Evolutionary conservation across 92 coral and sea anemone genomes (phyloP), one percentile per base, ranked within the genome.

Genomic region (Phenganax stokvisi): DNA sequence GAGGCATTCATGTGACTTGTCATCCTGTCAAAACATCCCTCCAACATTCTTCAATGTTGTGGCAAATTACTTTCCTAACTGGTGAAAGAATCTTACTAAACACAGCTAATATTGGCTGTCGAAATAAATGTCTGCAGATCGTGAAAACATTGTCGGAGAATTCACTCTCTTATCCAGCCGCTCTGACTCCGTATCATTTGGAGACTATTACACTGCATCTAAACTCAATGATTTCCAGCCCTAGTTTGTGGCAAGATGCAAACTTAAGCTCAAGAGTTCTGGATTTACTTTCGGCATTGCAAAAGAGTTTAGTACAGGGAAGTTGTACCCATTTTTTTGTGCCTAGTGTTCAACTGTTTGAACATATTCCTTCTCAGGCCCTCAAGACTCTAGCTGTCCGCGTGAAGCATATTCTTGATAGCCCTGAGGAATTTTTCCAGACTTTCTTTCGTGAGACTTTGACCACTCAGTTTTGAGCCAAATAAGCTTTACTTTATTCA

Each of bases 91-190:
- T 63, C 1, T 15, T 78, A 12, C 73, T 78, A 7, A 44, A 78
- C 56, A 11, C 71, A 2, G 44, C 28, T 2, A 78, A 78, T 31
- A 78, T 67, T 10, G 82, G 82, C 12, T 78, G 82, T 64, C 72
- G 82, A 9, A 78, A 78, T 78, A 78, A 78, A 78, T 78, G 82
- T 15, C 52, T 78, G 47, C 82, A 78, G 12, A 62, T 78, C 29
- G 67, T 44, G 29, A 78, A 78, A 72, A 78, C 82, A 12, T 6
- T 78, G 7, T 27, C 61, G 25, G 82, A 78, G 16, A 31, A 64
- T 37, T 37, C 57, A 1, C 11, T 78, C 6, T 61, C 57, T 37
- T 78, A 78, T 57, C 82, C 82, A 0, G 15, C 10, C 12, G 82
- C 72, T 15, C n/a, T 78, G 16, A 62, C 82, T 6, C 82, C 82